Conservation (phyloP, 1,140 invertebrate species). For the Parasteatoda tepidariorum region DNA sequence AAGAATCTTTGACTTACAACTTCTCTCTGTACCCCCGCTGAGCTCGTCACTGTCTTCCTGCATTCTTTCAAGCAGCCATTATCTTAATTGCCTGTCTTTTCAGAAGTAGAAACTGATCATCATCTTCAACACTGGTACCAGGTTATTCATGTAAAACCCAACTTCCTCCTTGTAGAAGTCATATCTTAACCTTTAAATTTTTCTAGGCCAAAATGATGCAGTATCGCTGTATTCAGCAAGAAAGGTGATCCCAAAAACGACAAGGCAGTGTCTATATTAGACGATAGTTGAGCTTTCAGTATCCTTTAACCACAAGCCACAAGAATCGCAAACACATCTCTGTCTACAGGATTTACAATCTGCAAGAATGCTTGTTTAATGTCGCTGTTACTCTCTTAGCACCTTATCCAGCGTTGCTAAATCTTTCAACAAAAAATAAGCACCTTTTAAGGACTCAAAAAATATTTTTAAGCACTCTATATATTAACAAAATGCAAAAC, state of each 20-base stretch:
- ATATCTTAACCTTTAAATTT: not conserved
- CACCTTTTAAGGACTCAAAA: too few relatives aligned
- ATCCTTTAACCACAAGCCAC: slow-evolving; percentile 1
- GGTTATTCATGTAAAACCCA: not conserved
- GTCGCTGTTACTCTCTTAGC: slow-evolving; percentile 1
- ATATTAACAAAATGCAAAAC: too few relatives aligned
- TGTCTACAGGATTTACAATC: not conserved
- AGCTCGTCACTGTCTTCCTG: too few relatives aligned
- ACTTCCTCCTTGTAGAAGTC: not conserved
- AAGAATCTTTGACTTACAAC: too few relatives aligned
- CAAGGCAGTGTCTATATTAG: not conserved
- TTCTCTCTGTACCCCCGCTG: too few relatives aligned
- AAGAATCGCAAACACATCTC: not conserved
- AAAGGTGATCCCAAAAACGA: slow-evolving; percentile 11
- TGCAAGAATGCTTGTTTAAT: slow-evolving; percentile 22
- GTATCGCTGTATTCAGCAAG: not conserved
- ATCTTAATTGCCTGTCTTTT: not conserved
- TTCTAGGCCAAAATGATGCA: not conserved
- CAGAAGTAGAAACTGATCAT: not conserved
- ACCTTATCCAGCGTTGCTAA: not conserved
- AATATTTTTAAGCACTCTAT: too few relatives aligned
- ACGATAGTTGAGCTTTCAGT: not conserved
- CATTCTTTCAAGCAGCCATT: not conserved
- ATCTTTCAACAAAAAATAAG: too few relatives aligned
- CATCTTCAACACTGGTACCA: slow-evolving; percentile 1